A percentile compares a stretch with the other conserved stretches of the same genome.
Evolutionary conservation across 2,797 vertebrate genomes (phyloP).

Genomic region (Choloepus didactylus): DNA sequence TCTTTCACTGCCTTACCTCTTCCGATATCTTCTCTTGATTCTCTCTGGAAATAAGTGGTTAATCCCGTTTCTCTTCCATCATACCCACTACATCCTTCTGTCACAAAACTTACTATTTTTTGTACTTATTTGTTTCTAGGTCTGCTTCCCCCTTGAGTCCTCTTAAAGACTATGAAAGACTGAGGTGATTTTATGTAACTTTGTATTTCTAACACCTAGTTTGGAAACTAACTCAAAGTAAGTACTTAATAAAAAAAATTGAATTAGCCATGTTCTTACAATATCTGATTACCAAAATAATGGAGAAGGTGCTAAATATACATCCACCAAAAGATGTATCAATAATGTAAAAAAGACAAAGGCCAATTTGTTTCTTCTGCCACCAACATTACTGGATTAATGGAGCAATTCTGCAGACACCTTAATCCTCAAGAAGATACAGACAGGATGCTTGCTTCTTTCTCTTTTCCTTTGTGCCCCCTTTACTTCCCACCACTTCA

Average conservation of each 20-base stretch:
- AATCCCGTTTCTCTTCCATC: constrained; percentile 1
- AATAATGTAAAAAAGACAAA: constrained; percentile 43
- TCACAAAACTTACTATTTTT: background rate
- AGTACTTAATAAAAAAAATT: constrained; percentile 48
- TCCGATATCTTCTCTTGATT: constrained; percentile 17
- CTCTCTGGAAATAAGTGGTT: background rate
- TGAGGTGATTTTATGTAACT: constrained; percentile 21
- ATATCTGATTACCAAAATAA: constrained; percentile 67
- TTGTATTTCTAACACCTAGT: constrained; percentile 44
- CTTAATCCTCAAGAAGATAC: background rate
- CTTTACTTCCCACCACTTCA: background rate
- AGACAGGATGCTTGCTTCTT: background rate
- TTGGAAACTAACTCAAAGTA: constrained; percentile 2
- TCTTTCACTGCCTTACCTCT: constrained; percentile 12
- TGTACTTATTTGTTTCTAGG: background rate
- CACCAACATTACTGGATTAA: background rate
- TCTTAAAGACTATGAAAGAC: constrained; percentile 13
- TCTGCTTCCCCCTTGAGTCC: constrained; percentile 36
- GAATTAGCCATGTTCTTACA: constrained; percentile 8
- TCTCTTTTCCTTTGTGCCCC: constrained; percentile 5
- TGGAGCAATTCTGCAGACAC: background rate
- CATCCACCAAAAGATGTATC: constrained; percentile 19
- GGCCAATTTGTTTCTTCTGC: background rate
- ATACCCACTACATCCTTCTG: background rate
- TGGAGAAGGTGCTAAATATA: constrained; percentile 23